phyloP scores from a whole-genome alignment of 2,888 invertebrate genomes.

The Notocelia uddmanniana region DNA sequence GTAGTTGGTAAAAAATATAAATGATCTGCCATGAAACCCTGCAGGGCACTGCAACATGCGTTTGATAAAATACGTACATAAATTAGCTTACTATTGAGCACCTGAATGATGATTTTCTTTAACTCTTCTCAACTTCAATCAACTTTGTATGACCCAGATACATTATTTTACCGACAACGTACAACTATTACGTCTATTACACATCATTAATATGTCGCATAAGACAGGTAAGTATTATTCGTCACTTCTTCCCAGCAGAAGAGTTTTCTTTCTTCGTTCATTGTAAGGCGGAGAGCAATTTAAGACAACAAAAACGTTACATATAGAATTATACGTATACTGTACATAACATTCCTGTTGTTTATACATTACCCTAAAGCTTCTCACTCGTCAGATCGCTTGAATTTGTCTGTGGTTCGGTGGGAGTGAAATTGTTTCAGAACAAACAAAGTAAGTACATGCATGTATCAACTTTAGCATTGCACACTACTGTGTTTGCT shows the following conservation, averaged over 20 bases:
- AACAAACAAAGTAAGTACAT: constrained; percentile 87
- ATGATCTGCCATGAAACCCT: too few species aligned
- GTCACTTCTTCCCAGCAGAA: neutral
- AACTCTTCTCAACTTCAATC: too few species aligned
- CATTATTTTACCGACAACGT: too few species aligned
- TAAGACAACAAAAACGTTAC: constrained; percentile 87
- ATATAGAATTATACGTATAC: constrained; percentile 84
- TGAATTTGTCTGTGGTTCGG: constrained; percentile 45
- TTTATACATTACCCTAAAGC: constrained; percentile 83
- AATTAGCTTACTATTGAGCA: too few species aligned
- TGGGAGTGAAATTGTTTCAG: constrained; percentile 71
- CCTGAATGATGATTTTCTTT: too few species aligned
- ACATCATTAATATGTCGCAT: neutral
- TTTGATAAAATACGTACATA: too few species aligned
- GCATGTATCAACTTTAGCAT: constrained; percentile 81
- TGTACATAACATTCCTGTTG: constrained; percentile 86
- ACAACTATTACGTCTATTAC: too few species aligned
- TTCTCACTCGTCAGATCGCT: constrained; percentile 49
- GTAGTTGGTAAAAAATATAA: too few species aligned
- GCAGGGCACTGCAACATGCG: too few species aligned
- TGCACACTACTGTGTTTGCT: constrained; percentile 86
- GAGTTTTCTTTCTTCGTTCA: constrained; percentile 35
- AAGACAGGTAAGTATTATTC: neutral
- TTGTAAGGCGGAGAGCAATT: constrained; percentile 79
- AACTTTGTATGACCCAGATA: too few species aligned